Conservation (phyloP, 2,797 vertebrate species). For the Morus bassanus region DNA sequence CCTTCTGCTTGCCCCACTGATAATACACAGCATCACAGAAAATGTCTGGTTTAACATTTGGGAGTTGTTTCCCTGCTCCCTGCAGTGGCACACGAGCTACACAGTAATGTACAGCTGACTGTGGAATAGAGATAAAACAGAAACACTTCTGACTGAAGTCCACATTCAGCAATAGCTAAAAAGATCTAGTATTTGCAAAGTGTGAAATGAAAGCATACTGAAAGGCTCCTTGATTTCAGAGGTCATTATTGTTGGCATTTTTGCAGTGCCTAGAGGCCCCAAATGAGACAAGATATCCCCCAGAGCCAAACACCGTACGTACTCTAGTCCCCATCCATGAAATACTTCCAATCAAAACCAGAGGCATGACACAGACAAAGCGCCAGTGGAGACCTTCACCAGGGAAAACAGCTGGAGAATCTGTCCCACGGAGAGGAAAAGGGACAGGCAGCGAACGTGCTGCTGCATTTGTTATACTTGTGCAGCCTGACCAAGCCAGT, state of each 20-base stretch:
- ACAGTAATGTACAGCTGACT: not conserved
- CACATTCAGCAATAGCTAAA: not conserved
- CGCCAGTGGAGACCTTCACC: not conserved
- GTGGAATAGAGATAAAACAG: not conserved
- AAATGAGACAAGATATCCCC: not conserved
- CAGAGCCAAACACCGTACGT: not conserved
- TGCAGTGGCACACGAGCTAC: not conserved
- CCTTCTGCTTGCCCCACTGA: not conserved
- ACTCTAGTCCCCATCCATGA: not conserved
- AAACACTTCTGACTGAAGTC: not conserved
- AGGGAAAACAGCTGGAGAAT: not conserved
- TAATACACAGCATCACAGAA: not conserved
- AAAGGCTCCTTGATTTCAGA: not conserved
- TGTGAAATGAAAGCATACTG: not conserved
- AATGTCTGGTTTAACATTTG: not conserved
- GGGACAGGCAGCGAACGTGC: not conserved
- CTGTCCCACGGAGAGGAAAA: not conserved
- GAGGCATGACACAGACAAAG: not conserved
- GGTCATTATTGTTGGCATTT: not conserved
- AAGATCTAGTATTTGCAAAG: not conserved
- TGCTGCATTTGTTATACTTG: not conserved
- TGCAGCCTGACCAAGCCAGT: not conserved
- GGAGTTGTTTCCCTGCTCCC: not conserved
- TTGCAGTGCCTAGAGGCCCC: not conserved
- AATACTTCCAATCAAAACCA: not conserved